Evolutionary conservation across 37 sponge, comb jelly and placozoan species (phyloP), one percentile per base, ranked within the genome.

Genomic region (Haliclona indistincta): DNA sequence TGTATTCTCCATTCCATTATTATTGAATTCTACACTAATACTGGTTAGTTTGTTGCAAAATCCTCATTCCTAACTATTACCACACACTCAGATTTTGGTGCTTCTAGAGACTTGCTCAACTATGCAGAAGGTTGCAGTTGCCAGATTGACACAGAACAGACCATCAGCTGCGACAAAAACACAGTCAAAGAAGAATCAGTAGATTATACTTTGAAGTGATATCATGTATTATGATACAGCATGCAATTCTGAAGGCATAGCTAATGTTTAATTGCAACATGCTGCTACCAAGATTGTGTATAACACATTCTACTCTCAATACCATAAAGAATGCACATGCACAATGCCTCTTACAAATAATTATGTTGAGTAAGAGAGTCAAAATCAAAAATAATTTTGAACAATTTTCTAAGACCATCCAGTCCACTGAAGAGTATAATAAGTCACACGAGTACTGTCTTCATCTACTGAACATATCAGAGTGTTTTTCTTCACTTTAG

Each of bases 401-500:
- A 8, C 13, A 8, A 47, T 47, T 47, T 47, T 47, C 45, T 8
- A 83, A 38, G 64, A 68, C 13, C 71, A 35, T 29, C 86, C 86
- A 32, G 82, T 70, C 91, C 91, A 91, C 49, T 81, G 63, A 26
- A 85, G 69, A 47, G 85, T 86, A 4, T 71, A 32, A 62, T 91
- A 91, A 0, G 30, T 6, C 3, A 86, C 71, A 3, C 2, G 25
- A 2, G 64, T 79, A 1, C 32, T 17, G 0, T 42, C 74, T 1
- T 30, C 38, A 13, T 85, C 78, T 22, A 73, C 71, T n/a, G 89
- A 79, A 77, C 91, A 86, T 29, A 81, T 71, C 36, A 93, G 54
- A 0, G 68, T 42, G 40, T 26, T 81, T 74, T 93, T 93, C 87
- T 85, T 89, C 39, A 86, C 94, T 29, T 76, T 90, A 45, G 86